Conservation (phyloP, 2,797 vertebrate genomes). For the Falco naumanni region DNA sequence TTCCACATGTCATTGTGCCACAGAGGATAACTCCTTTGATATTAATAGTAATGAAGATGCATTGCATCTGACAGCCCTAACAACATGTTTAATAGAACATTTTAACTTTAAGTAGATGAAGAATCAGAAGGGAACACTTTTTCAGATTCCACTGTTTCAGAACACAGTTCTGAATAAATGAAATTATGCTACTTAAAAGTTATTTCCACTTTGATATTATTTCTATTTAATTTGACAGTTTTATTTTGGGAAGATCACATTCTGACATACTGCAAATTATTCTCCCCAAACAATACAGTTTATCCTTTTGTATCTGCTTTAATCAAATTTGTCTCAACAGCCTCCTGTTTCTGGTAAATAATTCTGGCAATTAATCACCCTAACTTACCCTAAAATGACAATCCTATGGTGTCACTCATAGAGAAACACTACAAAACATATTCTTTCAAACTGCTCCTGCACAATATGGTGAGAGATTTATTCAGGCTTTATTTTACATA, state of each 20-base stretch:
- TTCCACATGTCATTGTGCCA: slow-evolving; percentile 34
- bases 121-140: slow-evolving; percentile 4
- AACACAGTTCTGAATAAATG: background rate
- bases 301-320: background rate
- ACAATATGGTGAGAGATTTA: background rate
- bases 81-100: slow-evolving; percentile 54
- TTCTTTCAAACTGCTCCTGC: background rate
- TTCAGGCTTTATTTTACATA: background rate
- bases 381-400: background rate
- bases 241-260: slow-evolving; percentile 3
- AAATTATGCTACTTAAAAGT: slow-evolving; percentile 45
- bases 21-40: slow-evolving; percentile 42
- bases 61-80: slow-evolving; percentile 58
- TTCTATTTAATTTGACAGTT: slow-evolving; percentile 17
- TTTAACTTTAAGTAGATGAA: slow-evolving; percentile 44
- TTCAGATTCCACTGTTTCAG: slow-evolving; percentile 22
- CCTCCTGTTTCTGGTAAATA: background rate
- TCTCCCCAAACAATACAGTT: background rate
- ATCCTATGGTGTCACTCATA: background rate
- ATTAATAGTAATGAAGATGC: slow-evolving; percentile 54
- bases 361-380: background rate
- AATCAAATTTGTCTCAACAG: slow-evolving; percentile 16
- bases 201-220: slow-evolving; percentile 6
- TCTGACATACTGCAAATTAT: background rate
- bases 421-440: background rate